These are phyloP conservation scores for Portunus trituberculatus DNA, from an alignment of 1,140 invertebrate genomes.

Conservation along the genomic window DNA sequence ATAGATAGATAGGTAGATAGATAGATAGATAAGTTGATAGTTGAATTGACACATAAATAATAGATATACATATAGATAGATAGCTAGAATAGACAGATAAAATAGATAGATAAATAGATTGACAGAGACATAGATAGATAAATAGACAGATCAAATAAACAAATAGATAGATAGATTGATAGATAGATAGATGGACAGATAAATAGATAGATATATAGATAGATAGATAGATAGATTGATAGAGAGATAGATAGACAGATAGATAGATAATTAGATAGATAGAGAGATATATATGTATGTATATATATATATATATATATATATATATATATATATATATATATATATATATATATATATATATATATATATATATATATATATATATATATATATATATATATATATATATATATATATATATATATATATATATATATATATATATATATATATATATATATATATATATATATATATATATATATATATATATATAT, in stretches of 20 bases:
- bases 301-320: background rate
- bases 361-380: slow-evolving; percentile 32
- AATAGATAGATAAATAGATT: background rate
- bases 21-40: background rate
- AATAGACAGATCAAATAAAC: background rate
- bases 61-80: background rate
- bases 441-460: too few relatives aligned
- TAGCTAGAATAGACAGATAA: slow-evolving; percentile 5
- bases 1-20: background rate
- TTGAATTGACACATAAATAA: background rate
- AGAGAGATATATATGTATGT: slow-evolving; percentile 24
- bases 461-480: too few relatives aligned
- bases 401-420: too few relatives aligned
- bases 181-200: background rate
- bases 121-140: background rate
- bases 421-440: too few relatives aligned
- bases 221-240: slow-evolving; percentile 3
- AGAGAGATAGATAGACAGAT: slow-evolving; percentile 29
- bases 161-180: background rate
- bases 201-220: background rate
- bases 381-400: background rate
- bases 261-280: background rate
- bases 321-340: background rate
- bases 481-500: too few relatives aligned
- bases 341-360: slow-evolving; percentile 32